Evolutionary conservation across 2,797 vertebrate genomes (phyloP), one percentile per base, ranked within the genome.

Genomic region (Salarias fasciatus): DNA sequence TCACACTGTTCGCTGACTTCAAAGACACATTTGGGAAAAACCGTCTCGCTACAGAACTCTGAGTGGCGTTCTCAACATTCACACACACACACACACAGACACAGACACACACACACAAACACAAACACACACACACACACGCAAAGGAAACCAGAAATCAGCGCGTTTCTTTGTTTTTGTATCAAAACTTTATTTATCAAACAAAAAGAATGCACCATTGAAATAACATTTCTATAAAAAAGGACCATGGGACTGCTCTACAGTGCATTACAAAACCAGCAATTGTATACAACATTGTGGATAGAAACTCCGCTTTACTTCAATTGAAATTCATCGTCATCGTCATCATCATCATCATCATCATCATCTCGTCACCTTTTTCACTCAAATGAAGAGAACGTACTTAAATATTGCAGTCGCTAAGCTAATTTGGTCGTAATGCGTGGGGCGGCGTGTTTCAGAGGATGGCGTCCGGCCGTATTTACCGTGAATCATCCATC

Each of bases 141-240:
- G n/a, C n/a, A n/a, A n/a, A n/a, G n/a, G n/a, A n/a, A 35, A 35
- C 6, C 33, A 35, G 6, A 6, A 9, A 35, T 9, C 2, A 35
- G 9, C 35, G 6, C 1, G 38, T 61, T 63, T 80, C 46, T 5
- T 63, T 80, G 46, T 5, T 91, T 95, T 96, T 94, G 90, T 97
- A 97, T 97, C 94, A 98, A 98, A 97, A 96, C 90, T 96, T 97
- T 96, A 95, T 96, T 97, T 95, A 95, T 95, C 93, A 95, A 98
- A 96, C 91, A 92, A 95, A 92, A 96, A 90, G 92, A 95, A 96
- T 94, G 94, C 94, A 95, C 95, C 93, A 94, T 95, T 91, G 94
- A 94, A 95, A 95, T 94, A 95, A 93, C 94, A 94, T 94, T 95
- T 95, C 94, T 97, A 95, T 95, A 96, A 97, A 96, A 93, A 96